These are phyloP conservation scores for Drosophila kanapiae DNA, from an alignment of 1,140 invertebrate species.

Conservation along the genomic window DNA sequence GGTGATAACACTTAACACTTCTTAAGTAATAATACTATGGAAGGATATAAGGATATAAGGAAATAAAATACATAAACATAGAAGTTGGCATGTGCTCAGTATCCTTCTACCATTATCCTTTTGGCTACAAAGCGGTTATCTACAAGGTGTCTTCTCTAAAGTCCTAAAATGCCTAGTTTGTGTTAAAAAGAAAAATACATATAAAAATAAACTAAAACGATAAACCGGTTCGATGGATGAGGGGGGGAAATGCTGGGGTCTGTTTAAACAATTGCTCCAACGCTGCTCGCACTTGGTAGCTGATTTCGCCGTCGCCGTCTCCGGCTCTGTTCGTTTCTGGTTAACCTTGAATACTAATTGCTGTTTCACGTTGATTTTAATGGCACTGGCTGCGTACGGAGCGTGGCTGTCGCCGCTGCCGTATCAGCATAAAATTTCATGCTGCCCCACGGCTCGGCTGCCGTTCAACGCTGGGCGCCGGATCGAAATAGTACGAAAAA, in stretches of 20 bases:
- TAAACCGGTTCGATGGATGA: conserved; percentile 56
- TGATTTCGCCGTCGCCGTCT: conserved; percentile 22
- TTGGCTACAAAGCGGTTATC: neutral
- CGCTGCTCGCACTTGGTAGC: conserved; percentile 52
- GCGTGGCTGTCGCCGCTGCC: conserved; percentile 30
- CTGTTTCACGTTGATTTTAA: conserved; percentile 80
- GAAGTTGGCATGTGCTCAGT: too few species aligned
- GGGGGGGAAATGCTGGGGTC: neutral
- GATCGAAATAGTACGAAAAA: conserved; percentile 84
- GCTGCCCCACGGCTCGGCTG: conserved; percentile 35
- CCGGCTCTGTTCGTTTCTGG: conserved; percentile 66
- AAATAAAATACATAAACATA: too few species aligned
- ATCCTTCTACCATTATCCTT: neutral
- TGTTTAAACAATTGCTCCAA: conserved; percentile 61
- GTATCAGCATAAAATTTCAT: conserved; percentile 80
- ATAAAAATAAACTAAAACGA: neutral
- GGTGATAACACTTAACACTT: too few species aligned
- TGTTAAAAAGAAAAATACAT: neutral
- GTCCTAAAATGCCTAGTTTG: conserved; percentile 8
- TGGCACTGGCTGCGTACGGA: conserved; percentile 59
- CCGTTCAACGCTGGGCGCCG: conserved; percentile 59
- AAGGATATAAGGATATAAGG: too few species aligned
- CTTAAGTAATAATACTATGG: too few species aligned
- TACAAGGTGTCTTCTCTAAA: neutral
- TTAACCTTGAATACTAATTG: conserved; percentile 83